Percentiles rank a stretch among this genome's conserved stretches.
Evolutionary conservation across 2,113 vertebrate genomes (phyloP).

Genomic region (Chitala chitala): DNA sequence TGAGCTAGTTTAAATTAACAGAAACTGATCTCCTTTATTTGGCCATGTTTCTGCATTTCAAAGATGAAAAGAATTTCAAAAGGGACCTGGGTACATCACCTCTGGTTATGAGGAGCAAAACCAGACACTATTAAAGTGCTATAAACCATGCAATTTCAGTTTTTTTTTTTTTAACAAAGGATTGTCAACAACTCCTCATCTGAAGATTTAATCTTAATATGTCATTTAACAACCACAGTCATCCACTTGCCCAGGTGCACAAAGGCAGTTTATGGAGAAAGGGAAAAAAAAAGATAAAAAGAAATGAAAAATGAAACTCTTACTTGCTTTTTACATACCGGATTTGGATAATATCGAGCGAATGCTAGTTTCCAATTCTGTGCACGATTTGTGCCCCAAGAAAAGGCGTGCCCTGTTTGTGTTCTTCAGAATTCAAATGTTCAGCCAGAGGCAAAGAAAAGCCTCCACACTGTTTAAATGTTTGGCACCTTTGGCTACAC

Average conservation of each 20-base stretch:
- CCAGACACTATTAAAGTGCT: neutral
- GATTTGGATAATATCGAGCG: neutral
- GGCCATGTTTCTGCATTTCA: neutral
- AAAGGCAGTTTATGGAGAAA: too few species aligned
- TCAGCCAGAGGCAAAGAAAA: slow-evolving; percentile 33
- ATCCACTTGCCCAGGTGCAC: too few species aligned
- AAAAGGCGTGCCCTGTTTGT: neutral
- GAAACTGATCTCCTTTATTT: neutral
- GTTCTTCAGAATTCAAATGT: slow-evolving; percentile 13
- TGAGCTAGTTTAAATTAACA: slow-evolving; percentile 9
- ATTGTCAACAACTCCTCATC: neutral
- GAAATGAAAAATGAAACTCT: neutral
- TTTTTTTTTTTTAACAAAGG: neutral
- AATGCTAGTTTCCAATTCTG: slow-evolving; percentile 4
- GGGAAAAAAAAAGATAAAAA: neutral
- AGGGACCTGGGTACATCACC: neutral
- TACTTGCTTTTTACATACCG: slow-evolving; percentile 1
- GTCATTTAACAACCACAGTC: neutral
- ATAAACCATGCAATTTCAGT: neutral
- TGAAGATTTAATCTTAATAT: neutral
- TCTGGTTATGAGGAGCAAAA: neutral
- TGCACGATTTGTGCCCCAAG: neutral
- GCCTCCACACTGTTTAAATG: slow-evolving; percentile 40
- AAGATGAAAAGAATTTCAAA: slow-evolving; percentile 6
- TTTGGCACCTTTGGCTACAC: slow-evolving; percentile 35